A percentile compares a stretch with the other conserved stretches of the same genome.
Evolutionary conservation across 2,888 invertebrate genomes (phyloP).

Genomic region (Gastrophysa polygoni): DNA sequence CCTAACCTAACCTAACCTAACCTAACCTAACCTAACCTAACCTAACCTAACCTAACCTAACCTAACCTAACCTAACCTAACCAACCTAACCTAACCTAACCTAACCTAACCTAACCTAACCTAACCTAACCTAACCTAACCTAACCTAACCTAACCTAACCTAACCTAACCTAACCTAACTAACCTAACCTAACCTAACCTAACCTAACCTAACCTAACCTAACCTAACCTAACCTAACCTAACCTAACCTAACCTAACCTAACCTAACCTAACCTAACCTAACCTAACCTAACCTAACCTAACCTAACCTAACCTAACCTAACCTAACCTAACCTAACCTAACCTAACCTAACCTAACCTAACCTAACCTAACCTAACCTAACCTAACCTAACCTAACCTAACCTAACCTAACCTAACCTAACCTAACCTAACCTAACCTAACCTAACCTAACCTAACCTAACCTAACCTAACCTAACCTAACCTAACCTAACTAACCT

Average conservation of each 20-base stretch:
- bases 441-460: constrained; percentile 13
- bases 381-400: constrained; percentile 18
- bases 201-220: neutral
- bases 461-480: constrained; percentile 11
- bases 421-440: constrained; percentile 13
- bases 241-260: constrained; percentile 19
- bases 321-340: constrained; percentile 16
- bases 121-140: constrained; percentile 9
- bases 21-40: constrained; percentile 12
- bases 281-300: constrained; percentile 21
- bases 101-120: constrained; percentile 9
- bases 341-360: constrained; percentile 17
- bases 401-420: constrained; percentile 11
- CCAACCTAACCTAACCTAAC: neutral
- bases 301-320: constrained; percentile 18
- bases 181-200: neutral
- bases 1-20: constrained; percentile 10
- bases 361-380: constrained; percentile 16
- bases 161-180: constrained; percentile 1
- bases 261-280: constrained; percentile 16
- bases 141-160: constrained; percentile 12
- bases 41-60: constrained; percentile 6
- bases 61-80: neutral
- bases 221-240: constrained; percentile 10
- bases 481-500: constrained; percentile 15